Evolutionary conservation across 1,140 invertebrate species (phyloP), one percentile per base, ranked within the genome.

Genomic region (Hermetia illucens): DNA sequence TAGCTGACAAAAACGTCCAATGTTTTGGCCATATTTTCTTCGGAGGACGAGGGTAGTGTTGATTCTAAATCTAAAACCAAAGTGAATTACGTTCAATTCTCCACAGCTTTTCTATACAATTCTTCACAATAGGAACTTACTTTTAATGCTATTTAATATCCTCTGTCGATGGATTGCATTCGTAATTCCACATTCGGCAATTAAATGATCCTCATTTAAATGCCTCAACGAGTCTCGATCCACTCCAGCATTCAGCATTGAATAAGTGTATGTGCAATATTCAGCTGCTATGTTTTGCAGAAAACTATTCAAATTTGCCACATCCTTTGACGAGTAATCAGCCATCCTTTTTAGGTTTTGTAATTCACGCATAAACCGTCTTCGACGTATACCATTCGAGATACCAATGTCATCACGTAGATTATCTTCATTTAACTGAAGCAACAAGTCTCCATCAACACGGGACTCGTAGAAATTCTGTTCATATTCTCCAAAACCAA

Each of bases 1-100:
- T 99, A 99, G 62, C 93, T 97, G 41, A 99, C 91, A 61, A 99
- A 99, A 3, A 96, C 92, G 61, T 99, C 95, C 36, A 93, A 64
- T 4, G 79, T 82, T 59, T 93, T 92, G 51, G 88, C 83, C 46
- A 79, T 69, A 49, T 76, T 80, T 43, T 83, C 81, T 48, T 84
- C 76, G 18, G 62, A 79, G 47, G 72, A 70, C 62, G 53, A 75
- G 45, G 63, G 66, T 51, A 69, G 62, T 44, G 61, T 72, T 55
- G 64, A 79, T 66, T 68, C 72, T 56, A 70, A 65, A 32, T n/a
- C n/a, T n/a, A n/a, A n/a, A n/a, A n/a, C n/a, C n/a, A n/a, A n/a
- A n/a, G n/a, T n/a, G n/a, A n/a, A n/a, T n/a, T n/a, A n/a, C n/a
- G n/a, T n/a, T n/a, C n/a, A n/a, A n/a, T n/a, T n/a, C n/a, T n/a